Percentiles rank a stretch among this genome's conserved stretches.
These are phyloP conservation scores for Hyperopisus bebe DNA, from an alignment of 2,113 vertebrate species.

Conservation along the genomic window DNA sequence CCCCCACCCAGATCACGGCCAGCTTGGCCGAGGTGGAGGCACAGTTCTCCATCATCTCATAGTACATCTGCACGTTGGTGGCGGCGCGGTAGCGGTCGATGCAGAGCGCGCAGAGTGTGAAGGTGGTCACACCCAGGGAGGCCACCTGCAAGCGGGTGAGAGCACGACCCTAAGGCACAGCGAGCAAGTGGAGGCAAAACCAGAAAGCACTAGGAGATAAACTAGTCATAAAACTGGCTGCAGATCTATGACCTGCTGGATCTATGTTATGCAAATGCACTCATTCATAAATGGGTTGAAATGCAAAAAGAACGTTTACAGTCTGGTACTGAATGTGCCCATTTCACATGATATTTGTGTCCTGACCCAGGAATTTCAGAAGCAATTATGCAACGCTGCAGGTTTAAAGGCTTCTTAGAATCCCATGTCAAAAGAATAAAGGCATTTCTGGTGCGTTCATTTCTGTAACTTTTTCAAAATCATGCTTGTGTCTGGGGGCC, in stretches of 20 bases:
- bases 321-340: not conserved
- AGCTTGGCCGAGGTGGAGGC: conserved; percentile 88
- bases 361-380: not conserved
- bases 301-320: not conserved
- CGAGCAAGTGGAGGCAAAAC: not conserved
- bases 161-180: conserved; percentile 3
- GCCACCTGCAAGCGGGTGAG: conserved; percentile 67
- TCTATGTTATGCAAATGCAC: not conserved
- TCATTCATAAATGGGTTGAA: not conserved
- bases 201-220: not conserved
- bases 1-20: conserved; percentile 93
- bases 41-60: conserved; percentile 97
- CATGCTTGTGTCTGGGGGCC: not conserved
- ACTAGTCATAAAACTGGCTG: not conserved
- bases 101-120: conserved; percentile 91
- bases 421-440: not conserved
- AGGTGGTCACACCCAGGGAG: conserved; percentile 90
- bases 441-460: not conserved
- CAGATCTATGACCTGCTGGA: not conserved
- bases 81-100: conserved; percentile 93
- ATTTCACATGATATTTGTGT: not conserved
- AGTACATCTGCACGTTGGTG: conserved; percentile 98
- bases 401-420: not conserved
- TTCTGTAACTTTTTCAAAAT: not conserved
- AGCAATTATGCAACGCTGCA: not conserved